These are phyloP conservation scores for Siphonodentalium dalli DNA, from an alignment of 2,888 invertebrate species.

Conservation along the genomic window DNA sequence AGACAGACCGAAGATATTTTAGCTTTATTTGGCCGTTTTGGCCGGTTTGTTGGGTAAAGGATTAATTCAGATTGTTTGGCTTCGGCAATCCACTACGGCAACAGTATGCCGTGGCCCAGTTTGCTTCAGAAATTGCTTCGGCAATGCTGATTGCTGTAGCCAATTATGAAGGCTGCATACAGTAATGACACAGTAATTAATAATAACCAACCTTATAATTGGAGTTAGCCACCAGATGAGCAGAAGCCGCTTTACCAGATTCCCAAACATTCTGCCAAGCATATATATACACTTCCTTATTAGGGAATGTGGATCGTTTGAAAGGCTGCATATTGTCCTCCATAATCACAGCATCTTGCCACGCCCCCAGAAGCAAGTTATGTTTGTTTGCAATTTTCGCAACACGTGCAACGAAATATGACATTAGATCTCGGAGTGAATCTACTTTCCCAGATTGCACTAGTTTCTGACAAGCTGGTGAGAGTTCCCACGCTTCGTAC, in stretches of 20 bases:
- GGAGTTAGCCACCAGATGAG: slow-evolving; percentile 52
- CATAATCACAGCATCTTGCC: slow-evolving; percentile 47
- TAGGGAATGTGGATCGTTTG: slow-evolving; percentile 33
- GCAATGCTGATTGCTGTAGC: too few species aligned
- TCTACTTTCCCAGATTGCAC: slow-evolving; percentile 33
- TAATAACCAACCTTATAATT: slow-evolving; percentile 54
- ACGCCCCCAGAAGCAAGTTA: slow-evolving; percentile 38
- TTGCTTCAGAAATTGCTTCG: too few species aligned
- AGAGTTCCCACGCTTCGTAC: slow-evolving; percentile 50
- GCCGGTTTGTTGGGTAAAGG: too few species aligned
- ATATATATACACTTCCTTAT: slow-evolving; percentile 43
- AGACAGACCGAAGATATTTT: too few species aligned
- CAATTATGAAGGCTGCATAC: too few species aligned
- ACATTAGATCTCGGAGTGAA: slow-evolving; percentile 37
- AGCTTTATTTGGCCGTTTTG: too few species aligned
- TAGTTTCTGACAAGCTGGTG: slow-evolving; percentile 44
- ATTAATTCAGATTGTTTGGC: too few species aligned
- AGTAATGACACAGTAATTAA: too few species aligned
- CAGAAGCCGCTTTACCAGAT: slow-evolving; percentile 49
- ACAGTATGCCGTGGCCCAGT: too few species aligned
- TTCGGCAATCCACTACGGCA: too few species aligned
- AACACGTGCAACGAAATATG: slow-evolving; percentile 45
- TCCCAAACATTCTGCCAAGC: slow-evolving; percentile 63
- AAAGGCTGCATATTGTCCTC: slow-evolving; percentile 30
- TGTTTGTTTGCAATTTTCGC: slow-evolving; percentile 36